Evolutionary conservation across 2,113 vertebrate species (phyloP), one percentile per base, ranked within the genome.

Genomic region (Rhabdornis inornatus): DNA sequence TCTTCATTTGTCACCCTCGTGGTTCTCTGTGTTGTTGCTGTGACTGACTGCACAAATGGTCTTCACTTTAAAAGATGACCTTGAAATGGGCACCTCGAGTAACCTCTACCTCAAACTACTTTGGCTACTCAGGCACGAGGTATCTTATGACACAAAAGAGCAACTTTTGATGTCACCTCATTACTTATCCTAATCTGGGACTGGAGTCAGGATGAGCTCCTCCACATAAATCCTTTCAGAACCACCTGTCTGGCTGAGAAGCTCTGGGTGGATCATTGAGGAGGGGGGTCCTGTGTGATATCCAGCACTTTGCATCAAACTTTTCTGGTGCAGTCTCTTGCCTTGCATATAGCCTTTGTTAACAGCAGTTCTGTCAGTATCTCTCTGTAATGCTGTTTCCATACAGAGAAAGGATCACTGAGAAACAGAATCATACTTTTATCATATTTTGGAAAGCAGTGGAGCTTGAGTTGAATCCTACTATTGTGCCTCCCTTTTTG

Each of bases 11-110:
- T 69, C 63, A 79, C 50, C 21, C 45, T 88, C 66, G 88, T 89
- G 81, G 57, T 89, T 95, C 85, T 76, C 50, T 59, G 52, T 92
- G 63, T 61, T 90, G 39, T 95, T 97, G 84, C 91, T 94, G 42
- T 88, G 95, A 94, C 39, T 78, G 95, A 94, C 37, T 80, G 95
- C 95, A 94, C 97, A 98, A 97, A 91, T 98, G 97, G 93, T 60
- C 81, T 96, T 87, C 50, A 72, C 93, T 97, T 97, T 95, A 90
- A 97, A 97, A 94, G 78, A 89, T 96, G 95, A 97, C 93, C 90
- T 97, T 96, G 96, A 95, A 68, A 65, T 52, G 75, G 75, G 83
- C 78, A 97, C 97, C 95, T 97, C 8, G 12, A 55, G 61, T 96
- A 96, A 97, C 87, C 95, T 96, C 83, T 49, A 25, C 52, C 70